Evolutionary conservation across 92 coral and sea anemone genomes (phyloP), one percentile per base, ranked within the genome.

Genomic region (Blastomussa wellsi): DNA sequence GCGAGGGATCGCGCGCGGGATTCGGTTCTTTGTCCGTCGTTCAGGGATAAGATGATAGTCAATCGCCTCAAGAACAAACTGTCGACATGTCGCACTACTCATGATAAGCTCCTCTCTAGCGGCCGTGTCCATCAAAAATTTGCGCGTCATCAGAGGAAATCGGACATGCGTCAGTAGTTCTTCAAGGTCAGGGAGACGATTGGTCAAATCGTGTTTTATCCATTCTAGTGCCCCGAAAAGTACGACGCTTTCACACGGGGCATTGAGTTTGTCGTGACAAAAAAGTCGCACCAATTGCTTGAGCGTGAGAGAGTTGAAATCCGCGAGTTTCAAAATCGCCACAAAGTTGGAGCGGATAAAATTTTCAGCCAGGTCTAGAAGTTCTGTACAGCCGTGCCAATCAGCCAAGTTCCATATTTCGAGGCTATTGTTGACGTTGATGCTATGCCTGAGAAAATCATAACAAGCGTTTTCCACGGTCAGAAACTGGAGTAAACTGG

Each of bases 11-110:
- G 96, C 77, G 48, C 97, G 91, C 22, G 95, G 66, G 26, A 90
- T 88, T 48, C 79, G 65, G 83, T 91, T 74, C 37, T 86, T 87
- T 49, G 90, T 86, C 53, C 99, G 75, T 85, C 95, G 81, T 83
- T 96, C 99, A 8, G 99, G 99, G 74, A 94, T 93, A 4, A 96
- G 88, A 89, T 96, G 99, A 78, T 92, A 96, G 44, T 95, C 96
- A 24, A 94, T 92, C 22, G 99, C 98, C 69, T 96, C 98, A 33
- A 94, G 84, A 28, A 96, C 94, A 75, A 87, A 91, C 77, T 91
- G 89, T 15, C 99, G 93, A 78, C 99, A 96, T 49, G 82, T 75
- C 2, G 87, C 85, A 47, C 95, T 95, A 60, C 88, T 83, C 94
- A 96, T 91, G 67, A 96, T 87, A 24, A 96, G 78, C 37, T 94